Base-by-base conservation (phyloP, 2,113 vertebrate genomes). In the Miniopterus natalensis region DNA sequence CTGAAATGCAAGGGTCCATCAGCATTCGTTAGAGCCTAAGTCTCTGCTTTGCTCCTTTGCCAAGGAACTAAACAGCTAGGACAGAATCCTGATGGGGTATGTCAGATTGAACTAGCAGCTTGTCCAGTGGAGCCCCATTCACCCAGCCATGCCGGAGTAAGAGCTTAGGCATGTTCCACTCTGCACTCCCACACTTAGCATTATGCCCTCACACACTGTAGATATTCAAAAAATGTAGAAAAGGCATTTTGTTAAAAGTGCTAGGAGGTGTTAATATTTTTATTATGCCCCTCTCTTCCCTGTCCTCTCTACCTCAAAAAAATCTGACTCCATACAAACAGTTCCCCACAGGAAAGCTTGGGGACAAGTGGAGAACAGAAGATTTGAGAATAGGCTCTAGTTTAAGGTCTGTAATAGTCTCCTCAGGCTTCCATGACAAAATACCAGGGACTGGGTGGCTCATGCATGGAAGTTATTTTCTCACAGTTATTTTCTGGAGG, bases 181-280 rank as follows among this genome's bases (percentile, higher is more conserved):
- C 29, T 55, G 63, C 8, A 78, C 18, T 66, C 73, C 61, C 57
- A 27, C 36, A 36, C 74, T 55, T 29, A 88, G 47, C 68, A 68
- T 14, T 18, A 20, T 2, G 5, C 40, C 65, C 63, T 8, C 15
- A 71, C 29, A 90, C 40, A 80, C 0, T 61, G n/a, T 5, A 59
- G 84, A 59, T 42, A 25, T 53, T 93, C 31, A 23, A 87, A 93
- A 73, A 53, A 31, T 36, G 17, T 45, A 36, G 21, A 57, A 74
- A 88, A 93, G 83, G 51, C 25, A 66, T 90, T 78, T 79, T 87
- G 66, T 87, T 92, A 73, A 87, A 93, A 93, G 40, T 57, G 8
- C 18, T 53, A 90, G 63, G 40, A 92, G 25, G n/a, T 84, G n/a
- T 74, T 90, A 49, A 73, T 36, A 91, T 70, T 49, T 65, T 86